A percentile compares a stretch with the other conserved stretches of the same genome.
phyloP scores from a whole-genome alignment of 2,888 invertebrate genomes.

The Cheilosia soror region DNA sequence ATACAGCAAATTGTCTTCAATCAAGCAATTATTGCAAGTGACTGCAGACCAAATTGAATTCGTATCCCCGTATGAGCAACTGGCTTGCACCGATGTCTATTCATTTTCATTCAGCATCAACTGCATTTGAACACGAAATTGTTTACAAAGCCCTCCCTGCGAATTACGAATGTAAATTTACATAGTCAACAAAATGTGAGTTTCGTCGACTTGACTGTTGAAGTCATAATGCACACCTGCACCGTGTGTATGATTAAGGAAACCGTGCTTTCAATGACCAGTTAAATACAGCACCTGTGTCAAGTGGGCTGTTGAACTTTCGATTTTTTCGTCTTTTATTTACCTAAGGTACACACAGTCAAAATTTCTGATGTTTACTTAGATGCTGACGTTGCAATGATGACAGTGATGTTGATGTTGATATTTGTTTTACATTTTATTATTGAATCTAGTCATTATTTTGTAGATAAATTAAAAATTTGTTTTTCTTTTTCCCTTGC shows the following conservation, averaged over 20 bases:
- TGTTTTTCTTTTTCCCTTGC: constrained; percentile 79
- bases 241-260: not conserved
- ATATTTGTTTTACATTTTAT: not conserved
- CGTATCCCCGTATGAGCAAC: not conserved
- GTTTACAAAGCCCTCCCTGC: constrained; percentile 3
- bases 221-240: not conserved
- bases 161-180: constrained; percentile 10
- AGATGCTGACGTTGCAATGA: not conserved
- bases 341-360: constrained; percentile 13
- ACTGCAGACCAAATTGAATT: not conserved
- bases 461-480: not conserved
- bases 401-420: not conserved
- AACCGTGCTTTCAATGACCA: constrained; percentile 2
- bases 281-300: constrained; percentile 2
- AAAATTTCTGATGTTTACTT: constrained; percentile 4
- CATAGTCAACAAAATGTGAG: constrained; percentile 10
- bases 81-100: not conserved
- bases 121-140: not conserved
- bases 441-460: not conserved
- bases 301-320: constrained; percentile 10
- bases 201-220: not conserved
- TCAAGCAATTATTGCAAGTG: not conserved
- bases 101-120: not conserved
- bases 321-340: constrained; percentile 6
- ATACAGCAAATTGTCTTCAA: not conserved